Conservation (phyloP, 2,888 invertebrate species). For the Arctia plantaginis region DNA sequence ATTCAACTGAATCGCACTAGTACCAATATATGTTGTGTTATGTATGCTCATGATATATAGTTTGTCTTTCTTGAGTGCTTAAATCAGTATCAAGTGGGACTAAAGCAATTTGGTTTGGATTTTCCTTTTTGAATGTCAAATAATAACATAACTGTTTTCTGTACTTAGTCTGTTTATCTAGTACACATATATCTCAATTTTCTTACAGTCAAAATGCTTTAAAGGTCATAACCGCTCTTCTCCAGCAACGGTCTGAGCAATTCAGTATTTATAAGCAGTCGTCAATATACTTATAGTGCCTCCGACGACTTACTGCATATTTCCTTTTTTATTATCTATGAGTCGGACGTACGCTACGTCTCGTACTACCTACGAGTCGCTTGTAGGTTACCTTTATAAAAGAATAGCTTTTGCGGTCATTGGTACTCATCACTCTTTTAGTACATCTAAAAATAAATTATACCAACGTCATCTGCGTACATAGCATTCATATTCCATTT, state of each 20-base stretch:
- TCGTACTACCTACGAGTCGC: not conserved
- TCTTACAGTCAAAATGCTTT: too few species aligned
- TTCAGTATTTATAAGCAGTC: not conserved
- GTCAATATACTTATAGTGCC: not conserved
- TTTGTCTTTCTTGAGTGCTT: too few species aligned
- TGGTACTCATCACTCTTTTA: not conserved
- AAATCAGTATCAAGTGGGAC: too few species aligned
- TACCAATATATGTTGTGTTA: too few species aligned
- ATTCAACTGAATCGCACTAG: too few species aligned
- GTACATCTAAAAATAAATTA: not conserved
- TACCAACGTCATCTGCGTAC: not conserved
- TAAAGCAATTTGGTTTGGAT: too few species aligned
- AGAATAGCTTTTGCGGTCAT: not conserved
- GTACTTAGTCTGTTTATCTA: too few species aligned
- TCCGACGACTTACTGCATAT: not conserved
- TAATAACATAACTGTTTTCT: too few species aligned
- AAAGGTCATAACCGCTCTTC: not conserved
- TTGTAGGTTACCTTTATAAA: not conserved
- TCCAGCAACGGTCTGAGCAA: not conserved
- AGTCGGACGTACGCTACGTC: not conserved
- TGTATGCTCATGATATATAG: too few species aligned
- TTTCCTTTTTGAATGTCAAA: too few species aligned
- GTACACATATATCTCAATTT: too few species aligned
- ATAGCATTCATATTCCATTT: conserved; percentile 5
- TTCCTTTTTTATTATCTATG: not conserved